Percentiles rank a stretch among this genome's conserved stretches.
phyloP scores from a whole-genome alignment of 2,113 vertebrate genomes.

The Rhea americana region DNA sequence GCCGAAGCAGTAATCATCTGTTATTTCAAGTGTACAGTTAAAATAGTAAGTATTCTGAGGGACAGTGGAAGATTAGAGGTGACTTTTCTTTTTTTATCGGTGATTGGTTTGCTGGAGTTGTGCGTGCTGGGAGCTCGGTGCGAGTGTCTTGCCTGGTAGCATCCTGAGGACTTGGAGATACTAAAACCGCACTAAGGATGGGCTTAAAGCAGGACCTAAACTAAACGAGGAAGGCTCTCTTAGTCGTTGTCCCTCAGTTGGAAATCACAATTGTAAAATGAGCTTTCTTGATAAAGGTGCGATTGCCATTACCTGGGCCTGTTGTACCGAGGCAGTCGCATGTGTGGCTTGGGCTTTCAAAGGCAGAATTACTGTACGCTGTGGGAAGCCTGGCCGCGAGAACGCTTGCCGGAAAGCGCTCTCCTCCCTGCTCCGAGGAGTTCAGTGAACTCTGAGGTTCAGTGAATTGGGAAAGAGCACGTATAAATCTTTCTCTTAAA shows the following conservation, averaged over 20 bases:
- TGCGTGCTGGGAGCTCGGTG: neutral
- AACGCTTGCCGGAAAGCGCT: neutral
- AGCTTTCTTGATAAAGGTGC: constrained; percentile 1
- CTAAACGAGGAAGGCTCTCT: neutral
- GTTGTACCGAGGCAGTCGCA: constrained; percentile 10
- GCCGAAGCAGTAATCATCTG: neutral
- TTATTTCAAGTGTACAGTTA: constrained; percentile 12
- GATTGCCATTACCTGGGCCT: neutral
- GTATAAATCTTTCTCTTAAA: neutral
- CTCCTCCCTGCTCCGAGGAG: neutral
- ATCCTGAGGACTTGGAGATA: neutral
- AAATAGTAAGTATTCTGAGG: neutral
- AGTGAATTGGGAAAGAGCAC: neutral
- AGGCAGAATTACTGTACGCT: neutral
- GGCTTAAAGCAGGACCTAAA: neutral
- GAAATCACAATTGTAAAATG: constrained; percentile 30
- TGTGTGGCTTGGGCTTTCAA: neutral
- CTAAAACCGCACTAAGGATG: neutral
- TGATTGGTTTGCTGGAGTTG: constrained; percentile 20
- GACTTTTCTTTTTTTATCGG: constrained; percentile 37
- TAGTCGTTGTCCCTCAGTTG: neutral
- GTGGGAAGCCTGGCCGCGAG: neutral
- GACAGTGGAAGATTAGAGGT: constrained; percentile 23
- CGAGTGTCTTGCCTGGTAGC: neutral
- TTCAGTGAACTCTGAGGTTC: neutral